Percentiles rank a stretch among this genome's conserved stretches.
Evolutionary conservation across 2,113 vertebrate species (phyloP).

Genomic region (Poeciliopsis turrubarensis): DNA sequence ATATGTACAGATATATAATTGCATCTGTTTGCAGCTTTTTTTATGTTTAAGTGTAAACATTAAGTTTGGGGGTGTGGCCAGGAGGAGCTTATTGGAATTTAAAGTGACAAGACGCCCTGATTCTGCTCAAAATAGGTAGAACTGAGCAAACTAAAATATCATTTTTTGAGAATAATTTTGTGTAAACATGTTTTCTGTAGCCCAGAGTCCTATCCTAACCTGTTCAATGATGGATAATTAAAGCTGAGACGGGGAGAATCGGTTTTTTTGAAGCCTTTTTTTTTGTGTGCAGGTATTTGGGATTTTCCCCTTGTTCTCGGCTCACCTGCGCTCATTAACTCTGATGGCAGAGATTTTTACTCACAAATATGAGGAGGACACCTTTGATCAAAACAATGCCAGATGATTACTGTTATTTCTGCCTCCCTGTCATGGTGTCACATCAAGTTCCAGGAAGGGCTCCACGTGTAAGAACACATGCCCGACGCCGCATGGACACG

Average conservation of each 20-base stretch:
- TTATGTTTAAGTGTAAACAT: too few species aligned
- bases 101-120: too few species aligned
- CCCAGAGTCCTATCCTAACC: too few species aligned
- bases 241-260: constrained; percentile 8
- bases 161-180: too few species aligned
- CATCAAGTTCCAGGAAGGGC: constrained; percentile 1
- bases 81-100: too few species aligned
- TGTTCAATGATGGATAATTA: background rate
- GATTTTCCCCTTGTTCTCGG: constrained; percentile 57
- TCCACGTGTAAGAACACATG: constrained; percentile 7
- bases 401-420: constrained; percentile 67
- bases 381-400: constrained; percentile 63
- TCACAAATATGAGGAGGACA: constrained; percentile 51
- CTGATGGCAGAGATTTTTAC: constrained; percentile 37
- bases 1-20: too few species aligned
- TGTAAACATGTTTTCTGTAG: too few species aligned
- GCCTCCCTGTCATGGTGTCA: constrained; percentile 36
- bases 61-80: too few species aligned
- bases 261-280: constrained; percentile 14
- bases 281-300: constrained; percentile 26
- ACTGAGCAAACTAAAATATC: too few species aligned
- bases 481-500: constrained; percentile 30
- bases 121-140: too few species aligned
- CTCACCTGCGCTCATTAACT: constrained; percentile 23
- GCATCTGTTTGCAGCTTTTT: too few species aligned